These are phyloP conservation scores for Meloidogyne chitwoodi DNA, from an alignment of 1,140 invertebrate species.

Conservation along the genomic window DNA sequence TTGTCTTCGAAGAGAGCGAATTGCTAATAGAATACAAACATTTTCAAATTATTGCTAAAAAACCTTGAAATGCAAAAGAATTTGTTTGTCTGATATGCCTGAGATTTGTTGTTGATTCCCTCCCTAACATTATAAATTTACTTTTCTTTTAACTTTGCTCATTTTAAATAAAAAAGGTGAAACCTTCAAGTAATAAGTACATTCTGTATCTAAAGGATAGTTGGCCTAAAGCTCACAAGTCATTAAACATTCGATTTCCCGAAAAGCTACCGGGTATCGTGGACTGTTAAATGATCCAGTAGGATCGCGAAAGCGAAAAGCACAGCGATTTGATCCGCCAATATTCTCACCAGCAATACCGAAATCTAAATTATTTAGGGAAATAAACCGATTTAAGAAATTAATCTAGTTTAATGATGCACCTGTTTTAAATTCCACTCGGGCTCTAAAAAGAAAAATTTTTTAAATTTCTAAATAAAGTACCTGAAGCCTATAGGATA, in stretches of 20 bases:
- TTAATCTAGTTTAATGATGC: neutral
- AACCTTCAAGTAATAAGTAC: conserved; percentile 43
- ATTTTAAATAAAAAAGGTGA: neutral
- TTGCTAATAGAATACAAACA: conserved; percentile 33
- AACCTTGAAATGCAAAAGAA: conserved; percentile 52
- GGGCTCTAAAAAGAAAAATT: conserved; percentile 46
- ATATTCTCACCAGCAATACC: conserved; percentile 54
- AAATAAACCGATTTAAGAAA: neutral
- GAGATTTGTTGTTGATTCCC: conserved; percentile 8
- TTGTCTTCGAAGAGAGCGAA: conserved; percentile 53
- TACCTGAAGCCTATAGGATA: neutral
- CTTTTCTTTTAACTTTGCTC: no score
- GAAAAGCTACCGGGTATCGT: conserved; percentile 55
- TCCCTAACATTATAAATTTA: no score
- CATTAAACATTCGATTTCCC: neutral
- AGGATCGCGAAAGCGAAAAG: conserved; percentile 44
- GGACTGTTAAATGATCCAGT: conserved; percentile 56
- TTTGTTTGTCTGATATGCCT: conserved; percentile 44
- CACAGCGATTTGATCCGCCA: conserved; percentile 53
- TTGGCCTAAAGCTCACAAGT: neutral
- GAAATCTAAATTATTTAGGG: conserved; percentile 39
- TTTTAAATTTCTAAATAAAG: neutral
- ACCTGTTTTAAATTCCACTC: conserved; percentile 56
- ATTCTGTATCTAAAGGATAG: conserved; percentile 55
- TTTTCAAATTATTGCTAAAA: no score